Evolutionary conservation across 2,888 invertebrate genomes (phyloP).

Genomic region (Beris chalybata): DNA sequence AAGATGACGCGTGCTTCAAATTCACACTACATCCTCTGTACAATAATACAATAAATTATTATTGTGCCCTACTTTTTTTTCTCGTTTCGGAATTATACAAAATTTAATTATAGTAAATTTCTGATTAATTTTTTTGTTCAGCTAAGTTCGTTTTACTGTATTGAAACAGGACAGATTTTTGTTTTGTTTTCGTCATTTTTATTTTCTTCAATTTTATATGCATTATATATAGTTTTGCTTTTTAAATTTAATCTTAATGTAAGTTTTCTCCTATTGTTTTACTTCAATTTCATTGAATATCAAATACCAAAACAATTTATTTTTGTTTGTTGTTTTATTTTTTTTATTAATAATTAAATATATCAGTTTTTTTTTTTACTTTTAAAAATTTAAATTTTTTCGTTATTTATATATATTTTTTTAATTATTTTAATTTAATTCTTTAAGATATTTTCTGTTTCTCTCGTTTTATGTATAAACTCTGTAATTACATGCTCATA

Average conservation of each 20-base stretch:
- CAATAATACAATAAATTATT: too few relatives aligned
- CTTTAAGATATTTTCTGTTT: conserved; percentile 11
- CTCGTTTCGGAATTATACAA: conserved; percentile 11
- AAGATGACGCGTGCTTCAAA: conserved; percentile 28
- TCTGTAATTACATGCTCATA: conserved; percentile 32
- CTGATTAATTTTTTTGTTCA: conserved; percentile 13
- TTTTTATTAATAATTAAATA: conserved; percentile 21
- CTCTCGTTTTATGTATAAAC: conserved; percentile 35
- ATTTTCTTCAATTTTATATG: conserved; percentile 30
- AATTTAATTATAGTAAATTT: not conserved
- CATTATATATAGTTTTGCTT: conserved; percentile 17
- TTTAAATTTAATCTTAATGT: conserved; percentile 15
- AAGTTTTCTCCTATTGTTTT: conserved; percentile 24
- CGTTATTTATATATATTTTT: conserved; percentile 11
- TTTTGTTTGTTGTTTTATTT: conserved; percentile 9
- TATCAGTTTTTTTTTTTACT: conserved; percentile 15
- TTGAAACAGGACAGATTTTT: conserved; percentile 20
- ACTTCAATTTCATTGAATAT: conserved; percentile 40
- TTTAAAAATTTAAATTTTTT: conserved; percentile 2
- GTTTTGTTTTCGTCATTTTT: conserved; percentile 20
- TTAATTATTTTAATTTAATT: conserved; percentile 22
- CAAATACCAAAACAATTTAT: conserved; percentile 37
- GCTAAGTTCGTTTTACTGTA: conserved; percentile 27
- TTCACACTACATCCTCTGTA: conserved; percentile 26
- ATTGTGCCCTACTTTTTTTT: conserved; percentile 10